These are phyloP conservation scores for Pachyuromys duprasi DNA, from an alignment of 2,797 vertebrate genomes.

Conservation along the genomic window DNA sequence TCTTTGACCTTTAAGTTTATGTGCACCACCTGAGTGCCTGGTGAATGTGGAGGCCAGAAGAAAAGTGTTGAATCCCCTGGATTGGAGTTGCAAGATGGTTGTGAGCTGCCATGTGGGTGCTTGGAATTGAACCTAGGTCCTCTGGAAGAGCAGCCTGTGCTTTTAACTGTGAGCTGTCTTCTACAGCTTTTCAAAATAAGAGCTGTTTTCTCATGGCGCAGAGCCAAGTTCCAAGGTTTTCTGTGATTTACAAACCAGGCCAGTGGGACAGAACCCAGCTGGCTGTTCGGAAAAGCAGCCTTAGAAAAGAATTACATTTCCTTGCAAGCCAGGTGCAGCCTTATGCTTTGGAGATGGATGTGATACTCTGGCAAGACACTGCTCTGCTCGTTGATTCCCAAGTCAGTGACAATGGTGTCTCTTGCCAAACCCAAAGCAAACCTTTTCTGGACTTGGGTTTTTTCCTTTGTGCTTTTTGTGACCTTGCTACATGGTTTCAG, in stretches of 20 bases:
- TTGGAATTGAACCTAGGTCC: neutral
- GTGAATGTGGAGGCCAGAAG: neutral
- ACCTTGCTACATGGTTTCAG: neutral
- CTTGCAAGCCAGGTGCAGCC: neutral
- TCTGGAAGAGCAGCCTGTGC: neutral
- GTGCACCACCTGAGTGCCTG: no score
- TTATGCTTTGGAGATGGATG: accelerated
- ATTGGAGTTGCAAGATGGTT: neutral
- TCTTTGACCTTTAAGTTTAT: neutral
- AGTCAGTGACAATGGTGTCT: neutral
- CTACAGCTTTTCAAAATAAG: neutral
- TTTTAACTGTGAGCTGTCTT: neutral
- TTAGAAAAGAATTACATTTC: neutral
- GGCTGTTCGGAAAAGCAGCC: neutral
- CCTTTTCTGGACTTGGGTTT: neutral
- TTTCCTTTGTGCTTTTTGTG: neutral
- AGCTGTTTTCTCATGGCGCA: neutral
- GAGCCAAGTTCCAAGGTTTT: neutral
- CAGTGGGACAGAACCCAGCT: neutral
- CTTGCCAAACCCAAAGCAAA: neutral
- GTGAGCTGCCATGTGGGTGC: no score
- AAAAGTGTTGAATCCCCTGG: neutral
- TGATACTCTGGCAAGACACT: accelerated
- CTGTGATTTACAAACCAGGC: neutral
- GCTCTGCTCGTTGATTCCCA: neutral